Percentiles rank a stretch among this genome's conserved stretches.
Conservation (phyloP, 2,888 invertebrate species). For the Synergus japonicus region DNA sequence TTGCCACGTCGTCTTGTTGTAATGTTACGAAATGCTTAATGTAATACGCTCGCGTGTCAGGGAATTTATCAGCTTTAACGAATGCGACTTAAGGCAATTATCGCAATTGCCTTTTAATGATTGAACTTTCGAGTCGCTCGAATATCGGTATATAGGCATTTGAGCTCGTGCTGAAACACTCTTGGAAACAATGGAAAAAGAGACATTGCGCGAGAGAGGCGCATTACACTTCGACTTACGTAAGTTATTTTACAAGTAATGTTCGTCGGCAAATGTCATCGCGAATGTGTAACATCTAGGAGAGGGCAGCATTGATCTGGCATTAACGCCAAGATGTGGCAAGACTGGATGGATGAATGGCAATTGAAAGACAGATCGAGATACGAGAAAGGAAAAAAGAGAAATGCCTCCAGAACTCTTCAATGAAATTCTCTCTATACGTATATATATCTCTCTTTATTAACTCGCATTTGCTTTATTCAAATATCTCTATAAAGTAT, state of each 20-base stretch:
- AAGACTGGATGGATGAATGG: slow-evolving; percentile 50
- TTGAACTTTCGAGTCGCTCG: slow-evolving; percentile 6
- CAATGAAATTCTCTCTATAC: background rate
- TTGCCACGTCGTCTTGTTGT: background rate
- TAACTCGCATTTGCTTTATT: too few relatives aligned
- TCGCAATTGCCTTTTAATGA: slow-evolving; percentile 19
- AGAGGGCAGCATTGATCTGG: slow-evolving; percentile 49
- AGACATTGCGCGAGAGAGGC: slow-evolving; percentile 14
- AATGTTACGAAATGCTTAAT: background rate
- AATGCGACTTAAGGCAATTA: slow-evolving; percentile 12
- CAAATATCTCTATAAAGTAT: too few relatives aligned
- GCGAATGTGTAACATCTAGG: slow-evolving; percentile 46
- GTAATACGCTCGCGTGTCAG: slow-evolving; percentile 6
- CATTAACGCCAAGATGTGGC: slow-evolving; percentile 52
- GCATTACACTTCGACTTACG: slow-evolving; percentile 45
- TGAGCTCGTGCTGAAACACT: slow-evolving; percentile 17
- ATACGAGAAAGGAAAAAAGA: slow-evolving; percentile 47
- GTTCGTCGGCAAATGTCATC: slow-evolving; percentile 52
- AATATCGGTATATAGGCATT: slow-evolving; percentile 8
- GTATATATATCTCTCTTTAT: background rate
- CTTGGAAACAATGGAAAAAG: slow-evolving; percentile 2
- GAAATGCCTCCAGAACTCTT: background rate
- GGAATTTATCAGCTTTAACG: slow-evolving; percentile 8
- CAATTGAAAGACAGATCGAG: slow-evolving; percentile 50
- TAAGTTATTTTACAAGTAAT: slow-evolving; percentile 50